Evolutionary conservation across 2,888 invertebrate species (phyloP), one percentile per base, ranked within the genome.

Genomic region (Erpobdella octoculata): DNA sequence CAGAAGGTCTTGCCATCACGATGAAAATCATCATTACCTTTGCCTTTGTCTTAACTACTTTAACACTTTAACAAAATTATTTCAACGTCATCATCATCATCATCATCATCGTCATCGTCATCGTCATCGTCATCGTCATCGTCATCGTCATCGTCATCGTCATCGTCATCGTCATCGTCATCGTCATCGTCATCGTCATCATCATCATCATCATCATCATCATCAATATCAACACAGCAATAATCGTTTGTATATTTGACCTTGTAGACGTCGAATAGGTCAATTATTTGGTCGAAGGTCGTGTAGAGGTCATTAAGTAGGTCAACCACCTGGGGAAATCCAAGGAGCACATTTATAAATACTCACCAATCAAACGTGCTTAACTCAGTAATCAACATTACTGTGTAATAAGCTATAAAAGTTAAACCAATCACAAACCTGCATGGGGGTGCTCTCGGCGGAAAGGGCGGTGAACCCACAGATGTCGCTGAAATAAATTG

Each of bases 251-350:
- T n/a, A n/a, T n/a, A n/a, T 37, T 61, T n/a, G 75, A 86, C 96
- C 88, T 97, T 97, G 84, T 97, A 97, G 15, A 82, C 82, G 77
- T 83, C 83, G 80, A 92, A 97, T 80, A 92, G 90, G 82, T 92
- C 95, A 77, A 96, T 93, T 78, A 95, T 91, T 0, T 93, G 91
- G 83, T 98, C 97, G 83, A 98, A 97, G 79, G 92, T 92, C 62
- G 95, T 93, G 84, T 98, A 98, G 74, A 98, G 88, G 85, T 97
- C 97, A 85, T 98, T 98, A 71, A 98, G 88, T 46, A 98, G 87
- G 82, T 93, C 91, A 38, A 98, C 95, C 37, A 96, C 94, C 86
- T 87, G 69, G 12, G 28, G 28, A 41, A 21, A n/a, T 2, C 35
- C 37, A 25, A 36, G 15, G 2, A 18, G 25, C 28, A 62, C 33